Base-by-base conservation (phyloP, 2,113 vertebrate species). In the Osmerus mordax region DNA sequence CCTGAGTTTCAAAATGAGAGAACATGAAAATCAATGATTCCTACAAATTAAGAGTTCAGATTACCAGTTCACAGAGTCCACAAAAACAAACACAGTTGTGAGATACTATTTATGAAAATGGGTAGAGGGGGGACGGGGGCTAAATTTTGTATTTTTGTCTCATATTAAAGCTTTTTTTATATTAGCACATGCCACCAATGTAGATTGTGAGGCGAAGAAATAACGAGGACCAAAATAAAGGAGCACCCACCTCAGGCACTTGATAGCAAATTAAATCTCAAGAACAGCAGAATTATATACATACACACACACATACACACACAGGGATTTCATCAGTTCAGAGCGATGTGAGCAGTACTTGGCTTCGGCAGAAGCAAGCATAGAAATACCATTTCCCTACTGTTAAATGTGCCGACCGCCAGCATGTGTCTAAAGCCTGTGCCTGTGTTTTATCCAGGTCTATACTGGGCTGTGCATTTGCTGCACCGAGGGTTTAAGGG, bases 231-330 rank as follows among this genome's bases (percentile, higher is more conserved):
- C 52, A 83, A 89, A 89, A 70, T 83, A 77, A 94, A 93, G 94
- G 95, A 98, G 97, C 96, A 98, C 97, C 97, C 97, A 96, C 94
- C 94, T 96, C 92, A 99, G 97, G 97, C 97, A 99, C 97, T 98
- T 98, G 92, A 96, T 96, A 96, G 96, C 95, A 97, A 98, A 95
- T 94, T 94, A 99, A 98, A 98, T 97, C 93, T 98, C 92, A 88
- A 95, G 92, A 96, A 97, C 94, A 97, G 96, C 96, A 96, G 94
- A 96, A 96, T 94, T 93, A 93, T 95, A 94, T 95, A 92, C 93
- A 95, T 92, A 95, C 92, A 83, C 84, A 80, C 83, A 95, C 92
- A 83, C 84, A 80, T 82, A 94, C 91, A 95, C 92, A 94, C 91
- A 92, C 76, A 82, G 89, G 91, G 93, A 92, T 93, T 92, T 84